Base-by-base conservation (phyloP, 2,113 vertebrate species). In the Sinocyclocheilus anophthalmus region DNA sequence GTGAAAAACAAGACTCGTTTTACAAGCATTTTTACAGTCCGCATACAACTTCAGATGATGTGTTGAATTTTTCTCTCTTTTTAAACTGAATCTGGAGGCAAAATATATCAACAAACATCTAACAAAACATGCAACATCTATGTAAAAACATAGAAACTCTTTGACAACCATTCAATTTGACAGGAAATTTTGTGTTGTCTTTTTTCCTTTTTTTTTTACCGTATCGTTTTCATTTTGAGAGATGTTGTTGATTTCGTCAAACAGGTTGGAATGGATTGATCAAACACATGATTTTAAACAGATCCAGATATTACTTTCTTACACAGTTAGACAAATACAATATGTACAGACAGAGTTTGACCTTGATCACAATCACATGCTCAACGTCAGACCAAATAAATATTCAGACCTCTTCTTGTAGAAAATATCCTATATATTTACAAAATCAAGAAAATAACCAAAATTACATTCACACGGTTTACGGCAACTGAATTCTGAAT, bases 51-150 rank as follows among this genome's bases (percentile, higher is more conserved):
- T 90, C 93, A 84, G 93, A 94, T 93, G 92, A 89, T 96, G 94
- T 97, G 94, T 96, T 96, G 94, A 96, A 93, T 88, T 93, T 95
- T 92, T 73, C 83, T 89, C 90, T 94, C 92, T 95, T 95, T 95
- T 95, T 84, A 91, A 94, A 94, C 93, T 92, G 91, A 95, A 95
- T 95, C 92, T 91, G 88, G 91, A 94, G 93, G 90, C 89, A 95
- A 95, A 96, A 95, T 90, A 87, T 92, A 94, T 93, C 90, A 95
- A 96, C 93, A 95, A 95, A 96, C 95, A 94, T 96, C 96, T 95
- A 96, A 93, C 94, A 94, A 92, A 90, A 96, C 98, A 99, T 99
- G 98, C 98, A 97, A 99, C 96, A 96, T 95, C 95, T 95, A 96
- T 90, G 94, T 93, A 92, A 93, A 97, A 98, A 95, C 94, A 96